phyloP scores from a whole-genome alignment of 2,113 vertebrate species.

The Drymodes brunneopygia region DNA sequence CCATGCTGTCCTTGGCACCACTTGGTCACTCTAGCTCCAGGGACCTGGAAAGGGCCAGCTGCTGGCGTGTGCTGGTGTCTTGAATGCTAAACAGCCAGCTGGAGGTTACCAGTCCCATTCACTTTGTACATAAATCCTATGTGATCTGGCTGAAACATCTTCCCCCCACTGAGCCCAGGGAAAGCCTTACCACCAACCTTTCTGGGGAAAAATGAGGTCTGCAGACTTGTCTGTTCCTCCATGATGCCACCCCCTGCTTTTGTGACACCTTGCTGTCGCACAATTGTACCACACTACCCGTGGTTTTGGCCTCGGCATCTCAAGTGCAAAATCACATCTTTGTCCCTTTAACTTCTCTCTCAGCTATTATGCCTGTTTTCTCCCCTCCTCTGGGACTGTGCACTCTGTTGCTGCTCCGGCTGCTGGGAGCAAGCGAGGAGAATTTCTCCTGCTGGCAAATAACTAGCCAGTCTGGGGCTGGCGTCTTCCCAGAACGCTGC shows the following conservation, averaged over 20 bases:
- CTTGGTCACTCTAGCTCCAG: not conserved
- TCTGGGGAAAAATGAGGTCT: fast-evolving
- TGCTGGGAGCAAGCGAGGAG: conserved; percentile 36
- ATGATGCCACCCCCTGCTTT: not conserved
- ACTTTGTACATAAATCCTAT: not conserved
- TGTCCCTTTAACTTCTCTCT: conserved; percentile 55
- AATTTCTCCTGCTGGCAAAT: conserved; percentile 62
- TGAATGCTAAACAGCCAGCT: not conserved
- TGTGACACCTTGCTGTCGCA: not conserved
- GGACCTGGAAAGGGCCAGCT: not conserved
- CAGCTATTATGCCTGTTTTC: conserved; percentile 30
- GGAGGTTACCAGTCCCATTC: not conserved
- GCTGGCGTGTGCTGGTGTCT: not conserved
- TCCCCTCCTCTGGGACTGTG: conserved; percentile 63
- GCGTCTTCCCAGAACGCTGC: conserved; percentile 36
- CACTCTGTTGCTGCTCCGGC: conserved; percentile 62
- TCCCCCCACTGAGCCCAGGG: not conserved
- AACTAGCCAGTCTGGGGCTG: conserved; percentile 49
- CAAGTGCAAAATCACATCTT: conserved; percentile 12
- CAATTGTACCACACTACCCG: not conserved
- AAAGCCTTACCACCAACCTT: not conserved
- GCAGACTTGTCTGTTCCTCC: not conserved
- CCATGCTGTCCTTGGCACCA: fast-evolving
- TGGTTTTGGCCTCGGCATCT: not conserved
- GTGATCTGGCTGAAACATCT: not conserved